Percentiles rank a stretch among this genome's conserved stretches.
Conservation (phyloP, 2,797 vertebrate species). For the Enteromius treurensis region DNA sequence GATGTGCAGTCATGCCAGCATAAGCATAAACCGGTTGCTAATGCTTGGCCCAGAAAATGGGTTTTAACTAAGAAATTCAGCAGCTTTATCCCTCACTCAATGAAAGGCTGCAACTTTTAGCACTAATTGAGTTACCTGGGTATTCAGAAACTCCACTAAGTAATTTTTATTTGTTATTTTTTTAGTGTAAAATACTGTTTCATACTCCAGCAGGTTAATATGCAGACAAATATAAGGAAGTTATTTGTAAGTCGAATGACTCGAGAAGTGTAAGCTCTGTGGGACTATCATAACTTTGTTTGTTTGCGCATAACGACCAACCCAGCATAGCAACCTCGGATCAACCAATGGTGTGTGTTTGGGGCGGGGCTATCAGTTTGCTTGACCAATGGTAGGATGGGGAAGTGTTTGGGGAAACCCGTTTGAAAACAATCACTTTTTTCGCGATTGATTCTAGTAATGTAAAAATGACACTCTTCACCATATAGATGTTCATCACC, state of each 20-base stretch:
- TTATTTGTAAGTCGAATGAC: neutral
- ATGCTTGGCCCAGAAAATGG: slow-evolving; percentile 22
- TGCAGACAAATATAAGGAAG: neutral
- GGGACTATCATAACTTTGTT: neutral
- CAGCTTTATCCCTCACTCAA: neutral
- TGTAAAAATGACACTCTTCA: neutral
- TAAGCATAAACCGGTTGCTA: slow-evolving; percentile 20
- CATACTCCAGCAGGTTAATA: neutral
- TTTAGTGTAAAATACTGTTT: neutral
- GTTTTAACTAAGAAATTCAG: slow-evolving; percentile 9
- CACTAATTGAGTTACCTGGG: neutral
- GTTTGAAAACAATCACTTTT: neutral
- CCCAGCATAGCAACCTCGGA: neutral
- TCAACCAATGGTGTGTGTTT: neutral
- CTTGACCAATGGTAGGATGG: neutral
- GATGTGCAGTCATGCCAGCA: slow-evolving; percentile 20
- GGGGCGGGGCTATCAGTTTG: neutral
- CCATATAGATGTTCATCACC: neutral
- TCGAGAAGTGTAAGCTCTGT: neutral
- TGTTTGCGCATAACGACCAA: neutral
- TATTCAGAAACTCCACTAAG: neutral
- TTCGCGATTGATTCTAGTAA: neutral
- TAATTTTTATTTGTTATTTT: neutral
- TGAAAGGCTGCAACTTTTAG: neutral
- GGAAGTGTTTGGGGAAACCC: neutral